Conservation (phyloP, 2,888 invertebrate species). For the Eilema sororculum region DNA sequence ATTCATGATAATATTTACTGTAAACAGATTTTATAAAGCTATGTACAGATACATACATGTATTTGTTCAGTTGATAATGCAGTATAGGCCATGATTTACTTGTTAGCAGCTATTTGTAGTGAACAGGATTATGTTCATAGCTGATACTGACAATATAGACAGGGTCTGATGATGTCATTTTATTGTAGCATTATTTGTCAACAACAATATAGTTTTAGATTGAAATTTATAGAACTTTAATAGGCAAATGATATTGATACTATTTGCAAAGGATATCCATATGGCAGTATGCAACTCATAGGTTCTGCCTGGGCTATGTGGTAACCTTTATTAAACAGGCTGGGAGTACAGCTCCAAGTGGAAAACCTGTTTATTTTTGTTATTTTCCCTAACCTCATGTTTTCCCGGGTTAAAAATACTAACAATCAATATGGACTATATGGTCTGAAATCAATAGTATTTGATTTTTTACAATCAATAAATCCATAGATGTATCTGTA, state of each 20-base stretch:
- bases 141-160: background rate
- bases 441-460: too few relatives aligned
- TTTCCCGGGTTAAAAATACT: too few relatives aligned
- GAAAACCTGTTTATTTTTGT: too few relatives aligned
- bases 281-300: too few relatives aligned
- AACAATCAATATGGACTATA: too few relatives aligned
- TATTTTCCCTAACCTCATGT: too few relatives aligned
- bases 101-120: conserved; percentile 3
- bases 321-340: too few relatives aligned
- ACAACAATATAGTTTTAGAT: background rate
- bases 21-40: background rate
- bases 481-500: too few relatives aligned
- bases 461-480: too few relatives aligned
- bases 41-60: background rate
- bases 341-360: too few relatives aligned
- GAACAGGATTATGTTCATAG: conserved; percentile 3
- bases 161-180: conserved; percentile 6
- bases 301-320: too few relatives aligned
- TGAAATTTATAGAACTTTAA: background rate
- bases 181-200: background rate
- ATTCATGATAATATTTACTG: background rate
- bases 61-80: conserved; percentile 1
- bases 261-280: too few relatives aligned
- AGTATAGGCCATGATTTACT: conserved; percentile 2
- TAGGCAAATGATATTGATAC: background rate